Evolutionary conservation across 2,888 invertebrate genomes (phyloP).

Genomic region (Cyaniris semiargus): DNA sequence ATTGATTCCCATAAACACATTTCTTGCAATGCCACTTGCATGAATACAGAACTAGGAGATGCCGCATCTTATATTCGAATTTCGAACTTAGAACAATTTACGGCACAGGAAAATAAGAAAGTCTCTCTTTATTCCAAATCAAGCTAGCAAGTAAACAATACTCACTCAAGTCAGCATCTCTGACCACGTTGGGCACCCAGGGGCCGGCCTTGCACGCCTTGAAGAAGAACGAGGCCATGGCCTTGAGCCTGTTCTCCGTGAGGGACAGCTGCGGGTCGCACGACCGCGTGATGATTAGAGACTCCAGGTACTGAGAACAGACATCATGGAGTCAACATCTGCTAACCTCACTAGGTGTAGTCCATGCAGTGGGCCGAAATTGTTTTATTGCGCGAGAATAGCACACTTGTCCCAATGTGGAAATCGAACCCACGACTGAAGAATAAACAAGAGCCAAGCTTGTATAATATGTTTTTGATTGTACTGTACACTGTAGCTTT

Average conservation of each 20-base stretch:
- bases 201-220: conserved; percentile 92
- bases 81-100: too few relatives aligned
- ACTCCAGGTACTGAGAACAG: conserved; percentile 85
- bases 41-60: too few relatives aligned
- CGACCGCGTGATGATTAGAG: conserved; percentile 84
- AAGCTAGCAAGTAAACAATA: conserved; percentile 39
- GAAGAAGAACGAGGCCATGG: conserved; percentile 87
- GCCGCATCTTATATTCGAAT: too few relatives aligned
- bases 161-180: conserved; percentile 86
- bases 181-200: conserved; percentile 85
- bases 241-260: conserved; percentile 88
- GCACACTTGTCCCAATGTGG: neutral
- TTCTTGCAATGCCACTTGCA: too few relatives aligned
- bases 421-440: neutral
- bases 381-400: too few relatives aligned
- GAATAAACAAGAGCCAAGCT: neutral
- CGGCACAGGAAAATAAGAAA: too few relatives aligned
- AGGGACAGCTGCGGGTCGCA: conserved; percentile 85
- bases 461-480: too few relatives aligned
- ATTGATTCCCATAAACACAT: too few relatives aligned
- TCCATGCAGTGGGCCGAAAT: too few relatives aligned
- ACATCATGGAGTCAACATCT: neutral
- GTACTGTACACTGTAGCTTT: too few relatives aligned
- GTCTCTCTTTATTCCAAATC: too few relatives aligned
- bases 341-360: too few relatives aligned